These are phyloP conservation scores for Platygyra sinensis DNA, from an alignment of 64 coral and sea anemone genomes.

Conservation along the genomic window DNA sequence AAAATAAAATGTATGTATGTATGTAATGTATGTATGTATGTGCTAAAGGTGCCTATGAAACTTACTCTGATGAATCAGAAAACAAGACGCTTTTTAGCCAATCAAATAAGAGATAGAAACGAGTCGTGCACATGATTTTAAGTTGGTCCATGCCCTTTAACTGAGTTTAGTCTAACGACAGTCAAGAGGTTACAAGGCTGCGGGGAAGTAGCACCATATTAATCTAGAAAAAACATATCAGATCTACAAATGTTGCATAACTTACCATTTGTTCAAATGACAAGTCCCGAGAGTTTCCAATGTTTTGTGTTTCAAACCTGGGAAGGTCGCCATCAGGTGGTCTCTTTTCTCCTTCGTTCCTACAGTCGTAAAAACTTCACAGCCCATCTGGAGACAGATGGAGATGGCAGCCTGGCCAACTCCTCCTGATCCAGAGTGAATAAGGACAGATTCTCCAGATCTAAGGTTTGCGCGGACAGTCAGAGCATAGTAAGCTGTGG, in stretches of 20 bases:
- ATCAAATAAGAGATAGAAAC: no score
- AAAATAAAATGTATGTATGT: no score
- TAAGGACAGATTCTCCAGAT: conserved; percentile 67
- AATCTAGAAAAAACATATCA: background rate
- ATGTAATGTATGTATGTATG: no score
- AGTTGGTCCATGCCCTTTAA: no score
- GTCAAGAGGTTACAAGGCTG: no score
- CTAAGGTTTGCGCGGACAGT: conserved; percentile 70
- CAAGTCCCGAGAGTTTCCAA: conserved; percentile 81
- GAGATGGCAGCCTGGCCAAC: conserved; percentile 90
- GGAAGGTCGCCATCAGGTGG: conserved; percentile 66
- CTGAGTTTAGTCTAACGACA: no score
- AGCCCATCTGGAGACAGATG: conserved; percentile 80
- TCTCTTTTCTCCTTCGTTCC: conserved; percentile 81
- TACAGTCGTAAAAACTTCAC: conserved; percentile 84
- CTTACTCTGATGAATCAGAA: no score
- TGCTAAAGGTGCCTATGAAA: no score
- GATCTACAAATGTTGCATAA: background rate
- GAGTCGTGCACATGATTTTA: no score
- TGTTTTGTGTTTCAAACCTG: conserved; percentile 69
- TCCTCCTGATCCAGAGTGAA: conserved; percentile 85
- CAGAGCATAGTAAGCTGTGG: conserved; percentile 83
- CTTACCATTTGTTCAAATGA: conserved; percentile 87
- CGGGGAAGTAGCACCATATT: no score
- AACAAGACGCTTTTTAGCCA: no score